Evolutionary conservation across 2,888 invertebrate species (phyloP).

Genomic region (Tenthredo scrophulariae): DNA sequence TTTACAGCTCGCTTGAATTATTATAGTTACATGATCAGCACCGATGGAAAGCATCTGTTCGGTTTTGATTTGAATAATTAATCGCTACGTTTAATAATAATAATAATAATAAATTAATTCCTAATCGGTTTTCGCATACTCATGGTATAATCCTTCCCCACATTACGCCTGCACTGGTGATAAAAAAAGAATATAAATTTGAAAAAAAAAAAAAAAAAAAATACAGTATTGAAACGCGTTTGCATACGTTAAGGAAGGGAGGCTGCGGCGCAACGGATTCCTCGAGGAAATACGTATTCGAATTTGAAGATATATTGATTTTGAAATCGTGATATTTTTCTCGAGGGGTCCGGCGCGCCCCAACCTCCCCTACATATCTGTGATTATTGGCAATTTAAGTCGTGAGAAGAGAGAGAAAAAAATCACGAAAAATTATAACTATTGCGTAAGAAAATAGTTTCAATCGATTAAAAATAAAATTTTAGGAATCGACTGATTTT

Average conservation of each 20-base stretch:
- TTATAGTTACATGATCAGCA: constrained; percentile 13
- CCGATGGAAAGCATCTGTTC: background rate
- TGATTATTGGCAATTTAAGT: too few species aligned
- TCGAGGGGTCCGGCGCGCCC: too few species aligned
- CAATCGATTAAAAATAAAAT: too few species aligned
- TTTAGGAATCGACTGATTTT: too few species aligned
- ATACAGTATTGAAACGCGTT: background rate
- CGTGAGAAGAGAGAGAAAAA: too few species aligned
- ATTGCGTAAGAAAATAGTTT: too few species aligned
- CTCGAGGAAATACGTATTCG: too few species aligned
- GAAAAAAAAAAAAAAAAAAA: background rate
- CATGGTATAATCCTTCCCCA: background rate
- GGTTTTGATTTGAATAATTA: background rate
- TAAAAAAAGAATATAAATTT: background rate
- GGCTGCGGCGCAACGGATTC: too few species aligned
- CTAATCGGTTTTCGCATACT: background rate
- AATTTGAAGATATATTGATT: too few species aligned
- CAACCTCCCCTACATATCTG: too few species aligned
- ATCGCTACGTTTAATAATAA: background rate
- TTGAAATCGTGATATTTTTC: too few species aligned
- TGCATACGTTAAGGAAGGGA: background rate
- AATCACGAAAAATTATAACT: too few species aligned
- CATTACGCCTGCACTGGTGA: background rate
- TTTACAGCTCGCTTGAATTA: constrained; percentile 43
- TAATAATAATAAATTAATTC: background rate